These are phyloP conservation scores for Cheilosia pagana DNA, from an alignment of 2,888 invertebrate genomes.

Conservation along the genomic window DNA sequence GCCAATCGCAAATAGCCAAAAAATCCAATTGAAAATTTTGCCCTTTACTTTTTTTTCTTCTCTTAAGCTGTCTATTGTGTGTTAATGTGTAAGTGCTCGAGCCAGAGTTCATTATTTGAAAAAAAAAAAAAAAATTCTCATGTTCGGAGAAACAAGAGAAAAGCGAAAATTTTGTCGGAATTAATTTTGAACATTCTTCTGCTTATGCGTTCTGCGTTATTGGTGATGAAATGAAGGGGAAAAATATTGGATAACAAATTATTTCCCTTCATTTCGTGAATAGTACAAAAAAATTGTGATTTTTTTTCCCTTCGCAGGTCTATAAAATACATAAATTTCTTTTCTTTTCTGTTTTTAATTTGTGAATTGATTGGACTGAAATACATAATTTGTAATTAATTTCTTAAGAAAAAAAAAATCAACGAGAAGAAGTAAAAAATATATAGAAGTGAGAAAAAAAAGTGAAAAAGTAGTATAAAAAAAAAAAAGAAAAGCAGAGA, in stretches of 20 bases:
- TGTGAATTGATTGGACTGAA: slow-evolving; percentile 68
- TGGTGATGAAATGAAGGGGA: slow-evolving; percentile 66
- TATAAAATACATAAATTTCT: slow-evolving; percentile 33
- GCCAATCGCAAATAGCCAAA: slow-evolving; percentile 48
- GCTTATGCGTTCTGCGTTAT: slow-evolving; percentile 57
- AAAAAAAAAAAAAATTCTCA: slow-evolving; percentile 58
- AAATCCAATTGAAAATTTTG: slow-evolving; percentile 76
- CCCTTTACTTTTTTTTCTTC: slow-evolving; percentile 68
- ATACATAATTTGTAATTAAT: slow-evolving; percentile 49
- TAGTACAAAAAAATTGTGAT: slow-evolving; percentile 26
- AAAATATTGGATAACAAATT: slow-evolving; percentile 71
- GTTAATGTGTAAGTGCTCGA: slow-evolving; percentile 74
- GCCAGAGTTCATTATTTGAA: slow-evolving; percentile 58
- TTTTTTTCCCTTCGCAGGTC: slow-evolving; percentile 41
- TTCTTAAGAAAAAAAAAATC: slow-evolving; percentile 51
- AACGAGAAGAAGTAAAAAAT: slow-evolving; percentile 43
- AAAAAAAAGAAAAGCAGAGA: slow-evolving; percentile 59
- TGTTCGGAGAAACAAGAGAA: slow-evolving; percentile 65
- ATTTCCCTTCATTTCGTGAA: slow-evolving; percentile 65
- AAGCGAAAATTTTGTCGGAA: slow-evolving; percentile 63
- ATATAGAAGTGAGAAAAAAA: slow-evolving; percentile 61
- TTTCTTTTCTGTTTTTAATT: slow-evolving; percentile 55
- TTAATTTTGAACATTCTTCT: slow-evolving; percentile 49
- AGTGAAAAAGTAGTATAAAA: slow-evolving; percentile 64
- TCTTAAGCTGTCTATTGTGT: slow-evolving; percentile 72